Evolutionary conservation across 2,113 vertebrate species (phyloP).

Genomic region (Tonatia bakeri): DNA sequence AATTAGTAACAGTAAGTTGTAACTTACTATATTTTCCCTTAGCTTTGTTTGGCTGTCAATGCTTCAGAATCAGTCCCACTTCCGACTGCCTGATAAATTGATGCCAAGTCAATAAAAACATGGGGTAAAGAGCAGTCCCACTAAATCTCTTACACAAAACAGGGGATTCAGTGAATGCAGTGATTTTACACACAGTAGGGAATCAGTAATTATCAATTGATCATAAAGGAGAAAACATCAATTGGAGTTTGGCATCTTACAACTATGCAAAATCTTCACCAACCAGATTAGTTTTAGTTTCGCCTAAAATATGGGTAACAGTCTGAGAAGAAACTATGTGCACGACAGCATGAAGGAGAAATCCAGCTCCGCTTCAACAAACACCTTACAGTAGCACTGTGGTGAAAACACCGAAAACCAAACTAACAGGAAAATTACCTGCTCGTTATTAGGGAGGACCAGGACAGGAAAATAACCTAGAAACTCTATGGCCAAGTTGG

Average conservation of each 20-base stretch:
- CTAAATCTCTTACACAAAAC: slow-evolving; percentile 17
- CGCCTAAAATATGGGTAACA: background rate
- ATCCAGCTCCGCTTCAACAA: background rate
- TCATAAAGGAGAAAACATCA: background rate
- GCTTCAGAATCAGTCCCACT: slow-evolving; percentile 28
- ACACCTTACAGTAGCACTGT: background rate
- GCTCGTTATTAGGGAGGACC: background rate
- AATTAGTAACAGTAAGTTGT: slow-evolving; percentile 24
- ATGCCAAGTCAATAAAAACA: slow-evolving; percentile 40
- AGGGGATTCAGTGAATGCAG: background rate
- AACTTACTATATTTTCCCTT: slow-evolving; percentile 26
- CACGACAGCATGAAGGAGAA: background rate
- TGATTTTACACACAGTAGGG: background rate
- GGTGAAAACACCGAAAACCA: background rate
- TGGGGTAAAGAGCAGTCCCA: background rate
- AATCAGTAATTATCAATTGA: slow-evolving; percentile 30
- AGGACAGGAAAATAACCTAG: background rate
- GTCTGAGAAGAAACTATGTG: background rate
- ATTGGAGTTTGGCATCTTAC: background rate
- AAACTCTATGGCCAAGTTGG: background rate
- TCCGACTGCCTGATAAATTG: slow-evolving; percentile 9
- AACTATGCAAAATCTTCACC: background rate
- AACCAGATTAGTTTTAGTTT: slow-evolving; percentile 38
- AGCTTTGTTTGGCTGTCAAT: slow-evolving; percentile 2
- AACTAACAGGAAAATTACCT: background rate